Percentiles rank a stretch among this genome's conserved stretches.
These are phyloP conservation scores for crab-eating macaque (Macaca fascicularis) DNA, from an alignment of 2,113 vertebrate species.

Conservation along the genomic window DNA sequence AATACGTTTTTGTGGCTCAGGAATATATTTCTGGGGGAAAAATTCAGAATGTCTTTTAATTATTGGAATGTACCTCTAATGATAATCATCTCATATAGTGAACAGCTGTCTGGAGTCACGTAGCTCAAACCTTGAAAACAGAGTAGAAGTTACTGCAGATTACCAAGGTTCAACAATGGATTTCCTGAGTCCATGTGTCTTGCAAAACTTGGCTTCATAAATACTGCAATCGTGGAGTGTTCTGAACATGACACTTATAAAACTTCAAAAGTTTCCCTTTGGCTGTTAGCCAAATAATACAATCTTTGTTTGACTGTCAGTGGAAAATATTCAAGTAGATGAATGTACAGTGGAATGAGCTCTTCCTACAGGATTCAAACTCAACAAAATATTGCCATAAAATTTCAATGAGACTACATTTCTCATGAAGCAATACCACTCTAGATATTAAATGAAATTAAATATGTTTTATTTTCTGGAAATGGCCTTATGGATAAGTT, in stretches of 20 bases:
- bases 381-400: conserved; percentile 42
- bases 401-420: conserved; percentile 42
- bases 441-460: conserved; percentile 50
- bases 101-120: neutral
- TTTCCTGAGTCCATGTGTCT: conserved; percentile 34
- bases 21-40: neutral
- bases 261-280: conserved; percentile 55
- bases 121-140: conserved; percentile 7
- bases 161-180: neutral
- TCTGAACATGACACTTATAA: neutral
- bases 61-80: neutral
- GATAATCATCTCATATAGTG: neutral
- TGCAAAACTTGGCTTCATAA: neutral
- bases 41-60: neutral
- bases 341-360: conserved; percentile 55
- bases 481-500: conserved; percentile 5
- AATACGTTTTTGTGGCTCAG: neutral
- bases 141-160: neutral
- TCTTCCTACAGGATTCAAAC: conserved; percentile 56
- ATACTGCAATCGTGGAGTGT: conserved; percentile 26
- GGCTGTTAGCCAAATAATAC: conserved; percentile 72
- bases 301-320: conserved; percentile 65
- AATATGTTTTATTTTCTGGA: conserved; percentile 36
- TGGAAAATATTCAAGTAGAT: conserved; percentile 79
- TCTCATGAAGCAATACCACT: conserved; percentile 61